Percentiles rank a stretch among this genome's conserved stretches.
Conservation (phyloP, 2,888 invertebrate genomes). For the Synanthedon tipuliformis region DNA sequence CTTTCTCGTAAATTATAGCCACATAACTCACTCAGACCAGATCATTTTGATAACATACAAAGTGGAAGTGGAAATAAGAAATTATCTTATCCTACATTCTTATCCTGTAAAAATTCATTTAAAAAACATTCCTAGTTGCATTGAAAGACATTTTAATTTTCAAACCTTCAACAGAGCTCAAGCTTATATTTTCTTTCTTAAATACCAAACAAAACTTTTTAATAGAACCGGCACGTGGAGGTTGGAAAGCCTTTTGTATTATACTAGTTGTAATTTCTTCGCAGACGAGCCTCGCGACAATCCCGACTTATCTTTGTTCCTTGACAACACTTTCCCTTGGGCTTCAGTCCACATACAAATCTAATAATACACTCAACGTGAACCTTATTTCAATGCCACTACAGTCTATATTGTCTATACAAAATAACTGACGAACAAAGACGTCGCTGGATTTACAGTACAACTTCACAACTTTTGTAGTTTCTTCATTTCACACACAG, state of each 20-base stretch:
- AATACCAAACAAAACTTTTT: constrained; percentile 12
- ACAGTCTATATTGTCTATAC: constrained; percentile 8
- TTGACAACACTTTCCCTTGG: constrained; percentile 63
- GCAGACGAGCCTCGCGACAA: constrained; percentile 51
- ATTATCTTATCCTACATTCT: not conserved
- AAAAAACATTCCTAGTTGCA: not conserved
- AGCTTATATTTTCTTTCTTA: not conserved
- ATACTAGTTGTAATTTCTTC: constrained; percentile 56
- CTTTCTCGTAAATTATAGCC: too few species aligned
- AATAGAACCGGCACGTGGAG: constrained; percentile 25
- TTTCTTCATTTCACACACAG: constrained; percentile 53
- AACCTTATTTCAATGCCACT: constrained; percentile 11
- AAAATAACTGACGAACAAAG: constrained; percentile 8
- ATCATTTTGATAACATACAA: too few species aligned
- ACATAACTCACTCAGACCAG: too few species aligned
- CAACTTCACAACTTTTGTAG: constrained; percentile 56
- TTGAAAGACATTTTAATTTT: not conserved
- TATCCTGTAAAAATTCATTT: not conserved
- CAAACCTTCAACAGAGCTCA: not conserved
- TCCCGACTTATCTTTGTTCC: constrained; percentile 63
- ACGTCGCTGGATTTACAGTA: constrained; percentile 45
- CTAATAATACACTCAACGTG: not conserved
- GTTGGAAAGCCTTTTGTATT: constrained; percentile 42
- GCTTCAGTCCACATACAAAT: constrained; percentile 16
- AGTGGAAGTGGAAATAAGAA: too few species aligned